phyloP scores from a whole-genome alignment of 1,140 invertebrate genomes.

The Ceratosolen fusciceps region DNA sequence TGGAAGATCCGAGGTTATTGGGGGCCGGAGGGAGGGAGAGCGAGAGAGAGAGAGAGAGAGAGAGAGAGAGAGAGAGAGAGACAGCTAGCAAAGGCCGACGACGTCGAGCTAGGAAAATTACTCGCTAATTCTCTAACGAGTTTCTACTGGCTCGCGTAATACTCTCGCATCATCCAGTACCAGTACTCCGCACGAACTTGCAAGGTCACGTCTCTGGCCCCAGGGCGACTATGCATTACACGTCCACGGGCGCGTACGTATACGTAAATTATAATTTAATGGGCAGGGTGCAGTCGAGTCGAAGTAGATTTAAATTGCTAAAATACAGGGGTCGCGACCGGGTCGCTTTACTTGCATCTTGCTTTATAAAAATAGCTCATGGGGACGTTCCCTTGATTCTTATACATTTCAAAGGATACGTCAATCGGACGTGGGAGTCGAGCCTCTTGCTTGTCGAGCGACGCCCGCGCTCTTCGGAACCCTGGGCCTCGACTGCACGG shows the following conservation, averaged over 20 bases:
- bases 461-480: too few species aligned
- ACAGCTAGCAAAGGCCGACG: slow-evolving; percentile 19
- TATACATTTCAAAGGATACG: background rate
- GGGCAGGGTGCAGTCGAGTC: slow-evolving; percentile 1
- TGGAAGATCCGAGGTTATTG: background rate
- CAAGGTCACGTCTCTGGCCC: slow-evolving; percentile 46
- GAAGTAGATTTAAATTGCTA: slow-evolving; percentile 47
- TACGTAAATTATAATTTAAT: slow-evolving; percentile 37
- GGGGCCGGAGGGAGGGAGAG: slow-evolving; percentile 18
- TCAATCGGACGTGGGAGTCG: slow-evolving; percentile 1
- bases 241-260: background rate
- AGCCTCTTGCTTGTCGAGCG: background rate
- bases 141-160: slow-evolving; percentile 32
- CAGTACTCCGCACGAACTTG: slow-evolving; percentile 45
- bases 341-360: background rate
- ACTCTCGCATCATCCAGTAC: slow-evolving; percentile 30
- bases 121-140: slow-evolving; percentile 53
- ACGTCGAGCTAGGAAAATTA: slow-evolving; percentile 49
- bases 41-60: slow-evolving; percentile 3
- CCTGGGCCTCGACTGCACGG: too few species aligned
- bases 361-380: slow-evolving; percentile 5
- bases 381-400: background rate
- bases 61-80: slow-evolving; percentile 10
- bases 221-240: slow-evolving; percentile 39
- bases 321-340: slow-evolving; percentile 10